Evolutionary conservation across 2,113 vertebrate genomes (phyloP).

Genomic region (Clarias macrocephalus): DNA sequence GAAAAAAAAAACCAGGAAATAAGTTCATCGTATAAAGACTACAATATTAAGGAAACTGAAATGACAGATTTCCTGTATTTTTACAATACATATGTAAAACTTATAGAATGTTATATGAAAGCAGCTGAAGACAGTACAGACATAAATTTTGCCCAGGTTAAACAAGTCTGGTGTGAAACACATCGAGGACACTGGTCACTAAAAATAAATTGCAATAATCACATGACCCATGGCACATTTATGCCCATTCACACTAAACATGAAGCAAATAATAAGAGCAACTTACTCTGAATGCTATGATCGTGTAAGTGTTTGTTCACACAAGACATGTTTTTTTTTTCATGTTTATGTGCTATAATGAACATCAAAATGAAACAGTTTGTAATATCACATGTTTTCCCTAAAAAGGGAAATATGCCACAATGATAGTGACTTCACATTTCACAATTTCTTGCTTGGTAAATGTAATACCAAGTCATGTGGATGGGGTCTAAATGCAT

Average conservation of each 20-base stretch:
- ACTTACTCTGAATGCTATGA: neutral
- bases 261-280: neutral
- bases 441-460: neutral
- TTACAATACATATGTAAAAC: neutral
- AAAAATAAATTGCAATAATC: neutral
- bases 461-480: slow-evolving; percentile 1
- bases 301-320: neutral
- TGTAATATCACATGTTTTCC: neutral
- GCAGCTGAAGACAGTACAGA: neutral
- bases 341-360: neutral
- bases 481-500: neutral
- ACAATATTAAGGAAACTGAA: neutral
- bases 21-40: neutral
- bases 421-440: neutral
- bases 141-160: neutral
- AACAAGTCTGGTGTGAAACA: neutral
- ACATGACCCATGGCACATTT: neutral
- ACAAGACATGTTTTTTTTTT: neutral
- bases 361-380: neutral
- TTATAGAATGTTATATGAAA: neutral
- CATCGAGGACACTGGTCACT: neutral
- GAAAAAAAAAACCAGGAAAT: neutral
- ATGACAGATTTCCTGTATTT: neutral
- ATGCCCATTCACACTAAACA: neutral
- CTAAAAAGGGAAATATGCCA: neutral